Base-by-base conservation (phyloP, 1,140 invertebrate species). In the Drosophila carrolli region DNA sequence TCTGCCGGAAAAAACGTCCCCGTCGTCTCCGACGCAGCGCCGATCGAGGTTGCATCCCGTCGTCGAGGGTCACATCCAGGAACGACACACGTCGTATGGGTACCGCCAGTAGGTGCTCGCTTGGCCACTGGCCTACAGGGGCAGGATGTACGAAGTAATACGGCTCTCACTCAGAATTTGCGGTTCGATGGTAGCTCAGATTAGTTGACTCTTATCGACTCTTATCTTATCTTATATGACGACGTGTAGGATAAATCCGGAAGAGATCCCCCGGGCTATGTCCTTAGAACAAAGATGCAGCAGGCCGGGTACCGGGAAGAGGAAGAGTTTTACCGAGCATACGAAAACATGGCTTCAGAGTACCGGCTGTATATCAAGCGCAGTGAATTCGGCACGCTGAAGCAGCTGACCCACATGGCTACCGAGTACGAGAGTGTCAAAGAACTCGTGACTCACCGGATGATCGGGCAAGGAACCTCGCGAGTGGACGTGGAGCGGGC, bases 401-500 rank as follows among this genome's bases (percentile, higher is more conserved):
- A 19, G 5, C 19, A 47, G 14, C 6, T 23, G n/a, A 46, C 44
- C 19, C 10, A 23, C 16, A 46, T 46, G 44, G 44, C 44, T 5
- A 23, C 16, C 9, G 44, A 46, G 14, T 23, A 27, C 7, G 19
- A 47, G 9, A 47, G 46, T 11, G 46, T 47, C 16, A 27, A 23
- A 41, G 40, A 5, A n/a, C 40, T 14, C 40, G 4, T 6, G 40
- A 41, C 40, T n/a, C 13, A 41, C 14, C 41, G 41, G 6, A 14
- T 14, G 41, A 43, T 23, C 19, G 2, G 2, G 19, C 19, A 23
- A 43, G 41, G 41, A 43, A 43, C n/a, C 6, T 14, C 5, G 0
- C n/a, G 41, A 43, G 41, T 16, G n/a, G 41, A 43, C n/a, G n/a
- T 14, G n/a, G n/a, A 43, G n/a, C n/a, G 40, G 40, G 41, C 41